Evolutionary conservation across 2,888 invertebrate species (phyloP), one percentile per base, ranked within the genome.

Genomic region (Taenaris catops): DNA sequence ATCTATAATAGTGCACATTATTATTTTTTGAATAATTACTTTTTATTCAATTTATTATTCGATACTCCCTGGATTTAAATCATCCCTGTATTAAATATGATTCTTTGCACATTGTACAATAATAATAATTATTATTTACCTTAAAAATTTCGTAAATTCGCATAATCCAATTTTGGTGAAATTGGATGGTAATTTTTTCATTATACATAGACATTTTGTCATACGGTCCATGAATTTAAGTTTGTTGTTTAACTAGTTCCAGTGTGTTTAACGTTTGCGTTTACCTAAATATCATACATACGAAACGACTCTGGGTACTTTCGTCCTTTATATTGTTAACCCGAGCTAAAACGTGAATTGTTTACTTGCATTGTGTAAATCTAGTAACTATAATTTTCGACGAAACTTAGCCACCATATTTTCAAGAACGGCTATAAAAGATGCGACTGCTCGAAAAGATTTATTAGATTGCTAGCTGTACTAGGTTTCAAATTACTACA

Each of bases 201-300:
- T 17, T 21, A 16, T 23, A 21, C 18, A 29, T 36, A 5, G 14
- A 25, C 14, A 29, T 36, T 35, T 25, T 36, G 25, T 29, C 16
- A 11, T 19, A 23, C 12, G 4, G 14, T 6, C n/a, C 18, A 19
- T 25, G 23, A 28, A 24, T 28, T n/a, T 28, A 34, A 9, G 16
- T 29, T 36, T 36, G 7, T 29, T 29, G 28, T 35, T 35, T 9
- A 29, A 25, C 24, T 12, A 29, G 35, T 29, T 29, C 25, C 25
- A 25, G 8, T 16, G 18, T 21, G 6, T 14, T 32, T 35, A 36
- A 24, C 23, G 10, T 31, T 40, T 24, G 21, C 31, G 23, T 40
- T 31, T 40, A 40, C 29, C 37, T 37, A 19, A 23, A 37, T 37
- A n/a, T n/a, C n/a, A n/a, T n/a, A 37, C 24, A 28, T 25, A 28